phyloP scores from a whole-genome alignment of 2,113 vertebrate genomes.

The Rhinolophus ferrumequinum region DNA sequence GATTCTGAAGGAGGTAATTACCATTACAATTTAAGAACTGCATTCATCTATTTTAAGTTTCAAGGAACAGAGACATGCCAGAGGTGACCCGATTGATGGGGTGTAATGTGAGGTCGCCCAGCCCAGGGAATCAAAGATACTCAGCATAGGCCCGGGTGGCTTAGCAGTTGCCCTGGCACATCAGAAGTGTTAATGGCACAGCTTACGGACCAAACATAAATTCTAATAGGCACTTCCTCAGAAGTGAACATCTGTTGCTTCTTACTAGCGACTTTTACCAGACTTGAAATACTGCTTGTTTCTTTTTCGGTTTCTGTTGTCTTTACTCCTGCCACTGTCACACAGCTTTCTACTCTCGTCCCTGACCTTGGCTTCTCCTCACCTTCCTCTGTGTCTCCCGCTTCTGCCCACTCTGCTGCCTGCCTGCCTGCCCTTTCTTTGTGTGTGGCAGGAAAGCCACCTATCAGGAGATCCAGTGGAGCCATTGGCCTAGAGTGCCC shows the following conservation, averaged over 20 bases:
- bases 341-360: not conserved
- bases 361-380: not conserved
- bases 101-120: not conserved
- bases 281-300: not conserved
- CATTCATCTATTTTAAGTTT: slow-evolving; percentile 1
- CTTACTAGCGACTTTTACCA: not conserved
- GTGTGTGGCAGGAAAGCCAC: not conserved
- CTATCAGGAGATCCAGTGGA: not conserved
- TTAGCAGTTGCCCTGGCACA: not conserved
- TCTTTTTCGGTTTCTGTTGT: not conserved
- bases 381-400: not conserved
- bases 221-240: not conserved
- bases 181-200: not conserved
- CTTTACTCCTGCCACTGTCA: not conserved
- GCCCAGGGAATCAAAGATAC: not conserved
- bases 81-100: not conserved
- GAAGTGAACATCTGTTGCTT: not conserved
- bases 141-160: not conserved
- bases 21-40: not conserved
- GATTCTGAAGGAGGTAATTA: slow-evolving; percentile 97
- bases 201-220: not conserved
- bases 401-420: not conserved
- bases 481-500: not conserved
- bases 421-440: fast-evolving
- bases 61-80: not conserved